Base-by-base conservation (phyloP, 1,140 invertebrate genomes). In the Pogonomyrmex barbatus region DNA sequence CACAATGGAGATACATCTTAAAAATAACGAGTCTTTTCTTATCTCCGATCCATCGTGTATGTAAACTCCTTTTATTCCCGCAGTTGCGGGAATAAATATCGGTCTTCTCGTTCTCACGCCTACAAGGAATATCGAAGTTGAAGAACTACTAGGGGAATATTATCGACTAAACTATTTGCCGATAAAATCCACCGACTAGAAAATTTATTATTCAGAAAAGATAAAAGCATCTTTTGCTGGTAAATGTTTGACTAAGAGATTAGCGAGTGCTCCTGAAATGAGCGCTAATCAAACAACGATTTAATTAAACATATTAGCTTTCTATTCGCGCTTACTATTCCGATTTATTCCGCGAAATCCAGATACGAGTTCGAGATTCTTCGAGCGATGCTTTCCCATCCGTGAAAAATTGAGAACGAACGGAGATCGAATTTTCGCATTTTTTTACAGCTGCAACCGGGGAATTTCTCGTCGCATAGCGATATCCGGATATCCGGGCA, bases 231-330 rank as follows among this genome's bases (percentile, higher is more conserved):
- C 36, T 17, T 24, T 24, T 17, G 2, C 33, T 9, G 47, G 10
- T 30, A 36, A 60, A 17, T n/a, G 30, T 2, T 70, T n/a, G n/a
- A 24, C 9, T 9, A 33, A 50, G 24, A 62, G 45, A 82, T 58
- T 71, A 58, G 52, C 78, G 54, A 39, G 10, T 47, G 10, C 68
- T 14, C 39, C 12, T 67, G n/a, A 67, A 65, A 42, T n/a, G 62
- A 14, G 45, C 12, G n/a, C 12, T 83, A 75, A 75, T 83, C 33
- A n/a, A 58, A 4, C n/a, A 47, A 82, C 36, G 12, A 4, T 60
- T 77, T 24, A 54, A 42, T 67, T 62, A 17, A 42, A 42, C n/a
- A 9, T n/a, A 39, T 36, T 63, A 65, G 4, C 24, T 42, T 45
- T 2, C 17, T 30, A 45, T 10, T 76, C n/a, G 9, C 33, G 24